Percentiles rank a stretch among this genome's conserved stretches.
phyloP scores from a whole-genome alignment of 2,888 invertebrate species.

The Aradus depressus region DNA sequence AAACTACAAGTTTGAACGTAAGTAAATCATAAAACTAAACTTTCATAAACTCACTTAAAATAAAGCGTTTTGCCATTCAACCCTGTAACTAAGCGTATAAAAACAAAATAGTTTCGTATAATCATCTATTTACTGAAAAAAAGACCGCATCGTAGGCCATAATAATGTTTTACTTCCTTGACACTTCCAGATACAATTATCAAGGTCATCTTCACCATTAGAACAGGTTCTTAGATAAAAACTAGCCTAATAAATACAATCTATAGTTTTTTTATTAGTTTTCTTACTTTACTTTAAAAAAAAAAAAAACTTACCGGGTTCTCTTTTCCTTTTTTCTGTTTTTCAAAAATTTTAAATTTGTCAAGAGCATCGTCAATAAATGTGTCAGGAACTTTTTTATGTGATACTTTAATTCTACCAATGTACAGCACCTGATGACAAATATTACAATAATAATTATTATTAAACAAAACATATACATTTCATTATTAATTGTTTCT shows the following conservation, averaged over 20 bases:
- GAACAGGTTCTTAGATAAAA: background rate
- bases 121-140: background rate
- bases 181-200: background rate
- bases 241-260: background rate
- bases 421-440: constrained; percentile 69
- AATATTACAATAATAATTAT: constrained; percentile 7
- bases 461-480: background rate
- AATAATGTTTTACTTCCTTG: background rate
- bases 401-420: constrained; percentile 79
- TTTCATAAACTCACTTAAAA: too few species aligned
- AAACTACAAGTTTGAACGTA: too few species aligned
- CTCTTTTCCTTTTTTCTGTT: constrained; percentile 45
- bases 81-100: too few species aligned
- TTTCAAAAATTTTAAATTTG: constrained; percentile 69
- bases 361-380: constrained; percentile 84
- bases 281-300: background rate
- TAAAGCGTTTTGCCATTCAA: too few species aligned
- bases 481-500: too few species aligned
- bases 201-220: background rate
- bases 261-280: background rate
- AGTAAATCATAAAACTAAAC: too few species aligned
- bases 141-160: background rate
- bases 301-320: background rate
- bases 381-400: constrained; percentile 72
- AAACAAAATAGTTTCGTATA: too few species aligned